Conservation (phyloP, 2,888 invertebrate genomes). For the Furcula furcula region DNA sequence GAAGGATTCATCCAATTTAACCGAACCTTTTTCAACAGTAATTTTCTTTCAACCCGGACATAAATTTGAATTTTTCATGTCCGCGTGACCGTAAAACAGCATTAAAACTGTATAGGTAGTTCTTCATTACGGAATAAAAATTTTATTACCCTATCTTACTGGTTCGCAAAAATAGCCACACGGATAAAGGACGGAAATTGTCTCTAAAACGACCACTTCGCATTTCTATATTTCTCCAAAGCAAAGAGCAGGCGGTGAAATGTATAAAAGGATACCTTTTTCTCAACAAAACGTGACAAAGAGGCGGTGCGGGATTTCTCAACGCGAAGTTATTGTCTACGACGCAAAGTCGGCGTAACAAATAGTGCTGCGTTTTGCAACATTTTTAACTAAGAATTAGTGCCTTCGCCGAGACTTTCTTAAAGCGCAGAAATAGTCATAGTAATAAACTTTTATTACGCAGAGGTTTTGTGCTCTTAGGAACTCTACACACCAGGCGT, state of each 20-base stretch:
- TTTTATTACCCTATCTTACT: neutral
- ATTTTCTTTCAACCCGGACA: too few species aligned
- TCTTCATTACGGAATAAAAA: neutral
- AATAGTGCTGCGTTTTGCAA: conserved; percentile 67
- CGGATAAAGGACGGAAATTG: neutral
- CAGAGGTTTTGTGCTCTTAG: too few species aligned
- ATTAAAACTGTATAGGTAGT: neutral
- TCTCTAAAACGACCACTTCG: neutral
- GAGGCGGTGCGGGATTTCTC: conserved; percentile 69
- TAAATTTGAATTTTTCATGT: neutral
- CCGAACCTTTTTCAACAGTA: too few species aligned
- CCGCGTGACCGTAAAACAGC: neutral
- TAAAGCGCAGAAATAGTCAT: conserved; percentile 22
- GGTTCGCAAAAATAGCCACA: too few species aligned
- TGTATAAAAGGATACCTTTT: conserved; percentile 64
- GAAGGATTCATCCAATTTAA: too few species aligned
- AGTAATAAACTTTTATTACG: conserved; percentile 28
- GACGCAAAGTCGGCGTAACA: conserved; percentile 68
- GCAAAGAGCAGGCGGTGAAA: conserved; percentile 46
- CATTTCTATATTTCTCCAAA: conserved; percentile 11
- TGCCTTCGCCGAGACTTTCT: conserved; percentile 32
- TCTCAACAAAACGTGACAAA: conserved; percentile 72
- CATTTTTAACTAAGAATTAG: conserved; percentile 64
- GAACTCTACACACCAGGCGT: too few species aligned
- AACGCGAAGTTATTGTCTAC: conserved; percentile 70